Percentiles rank a stretch among this genome's conserved stretches.
These are phyloP conservation scores for Canis aureus DNA, from an alignment of 2,113 vertebrate genomes.

Conservation along the genomic window DNA sequence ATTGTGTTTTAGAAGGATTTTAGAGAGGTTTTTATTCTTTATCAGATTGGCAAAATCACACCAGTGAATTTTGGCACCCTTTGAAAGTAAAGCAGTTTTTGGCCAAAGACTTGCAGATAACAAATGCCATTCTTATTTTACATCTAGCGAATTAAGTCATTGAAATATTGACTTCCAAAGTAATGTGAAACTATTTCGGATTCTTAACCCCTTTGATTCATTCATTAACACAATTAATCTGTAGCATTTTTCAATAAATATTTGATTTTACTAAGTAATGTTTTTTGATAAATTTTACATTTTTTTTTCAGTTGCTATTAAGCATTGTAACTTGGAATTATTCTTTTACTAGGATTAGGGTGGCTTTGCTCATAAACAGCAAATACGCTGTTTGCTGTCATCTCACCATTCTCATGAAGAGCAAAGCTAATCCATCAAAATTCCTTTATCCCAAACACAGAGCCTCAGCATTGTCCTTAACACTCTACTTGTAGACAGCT, in stretches of 20 bases:
- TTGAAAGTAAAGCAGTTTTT: constrained; percentile 64
- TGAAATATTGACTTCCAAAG: constrained; percentile 46
- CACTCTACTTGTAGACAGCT: neutral
- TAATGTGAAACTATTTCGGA: constrained; percentile 45
- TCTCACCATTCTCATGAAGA: neutral
- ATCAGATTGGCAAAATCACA: constrained; percentile 57
- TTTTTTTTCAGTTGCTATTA: neutral
- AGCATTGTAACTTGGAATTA: constrained; percentile 30
- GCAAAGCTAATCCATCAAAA: neutral
- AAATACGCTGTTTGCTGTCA: neutral
- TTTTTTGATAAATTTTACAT: constrained; percentile 47
- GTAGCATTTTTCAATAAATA: constrained; percentile 45
- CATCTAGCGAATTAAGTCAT: constrained; percentile 70
- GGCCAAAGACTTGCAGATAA: constrained; percentile 72
- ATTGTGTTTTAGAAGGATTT: constrained; percentile 52
- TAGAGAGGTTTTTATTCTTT: constrained; percentile 49
- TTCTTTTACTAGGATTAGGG: neutral
- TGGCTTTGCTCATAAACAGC: neutral
- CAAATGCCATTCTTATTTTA: constrained; percentile 73
- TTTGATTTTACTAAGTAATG: constrained; percentile 44
- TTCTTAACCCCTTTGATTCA: constrained; percentile 49
- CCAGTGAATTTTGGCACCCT: constrained; percentile 66
- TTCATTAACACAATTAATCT: constrained; percentile 49
- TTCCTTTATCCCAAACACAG: neutral
- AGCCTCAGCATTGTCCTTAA: neutral